Base-by-base conservation (phyloP, 2,797 vertebrate genomes). In the Anomalospiza imberbis region DNA sequence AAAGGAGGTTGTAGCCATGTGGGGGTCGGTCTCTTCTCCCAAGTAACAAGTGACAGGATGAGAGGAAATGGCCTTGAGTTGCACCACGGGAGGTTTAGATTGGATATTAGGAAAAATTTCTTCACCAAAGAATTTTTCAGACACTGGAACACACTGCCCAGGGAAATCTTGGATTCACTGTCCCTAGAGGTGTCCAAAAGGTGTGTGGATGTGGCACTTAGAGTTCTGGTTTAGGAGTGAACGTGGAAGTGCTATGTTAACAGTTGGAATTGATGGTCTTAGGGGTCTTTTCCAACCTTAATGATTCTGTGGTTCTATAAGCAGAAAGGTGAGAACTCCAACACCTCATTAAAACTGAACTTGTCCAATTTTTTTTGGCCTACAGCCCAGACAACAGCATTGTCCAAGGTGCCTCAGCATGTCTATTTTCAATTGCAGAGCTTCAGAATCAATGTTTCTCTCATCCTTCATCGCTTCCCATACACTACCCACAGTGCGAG, bases 301-400 rank as follows among this genome's bases (percentile, higher is more conserved):
- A 28, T 10, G 12, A 61, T 66, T 66, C 47, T 48, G 34, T 67
- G 48, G 61, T 54, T 90, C 53, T 78, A 20, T 20, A 79, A 79
- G 42, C 61, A 92, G 75, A 92, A 85, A 85, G 54, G 48, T 10
- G 2, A 87, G 72, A 79, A 73, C 44, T 90, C 73, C 66, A 84
- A 81, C 28, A 93, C 21, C 50, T 89, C 65, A 94, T 88, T 93
- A 85, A 85, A 92, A 88, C 40, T 42, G 40, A 90, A 73, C 58
- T 62, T 58, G 48, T 66, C 57, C 81, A 76, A 15, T 21, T 32
- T 36, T 55, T 92, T 78, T 67, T 85, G 81, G 74, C 67, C 57
- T 67, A 6, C 24, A 82, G 63, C 75, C 82, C 6, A 3, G 61
- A 54, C 29, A 92, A 67, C 19, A 42, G 53, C 53, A 47, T 74